Base-by-base conservation (phyloP, 2,797 vertebrate genomes). In the Dallia pectoralis region DNA sequence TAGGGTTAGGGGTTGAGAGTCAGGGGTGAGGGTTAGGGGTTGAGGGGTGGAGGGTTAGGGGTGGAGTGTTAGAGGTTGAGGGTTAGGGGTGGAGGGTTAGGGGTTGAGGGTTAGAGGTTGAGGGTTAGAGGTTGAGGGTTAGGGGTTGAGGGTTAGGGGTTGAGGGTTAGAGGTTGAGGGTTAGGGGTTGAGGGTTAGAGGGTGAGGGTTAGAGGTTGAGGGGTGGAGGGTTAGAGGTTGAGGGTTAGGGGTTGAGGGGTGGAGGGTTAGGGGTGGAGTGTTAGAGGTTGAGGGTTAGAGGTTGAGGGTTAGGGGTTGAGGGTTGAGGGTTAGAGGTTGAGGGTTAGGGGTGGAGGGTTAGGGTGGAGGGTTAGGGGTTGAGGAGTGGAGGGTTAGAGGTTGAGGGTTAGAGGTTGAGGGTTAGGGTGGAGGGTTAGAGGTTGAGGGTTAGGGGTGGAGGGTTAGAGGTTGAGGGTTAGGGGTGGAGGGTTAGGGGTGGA, bases 221-320 rank as follows among this genome's bases (percentile, higher is more conserved):
- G 51, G n/a, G 51, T 5, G 29, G 4, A 32, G 30, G 15, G 47
- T 22, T 19, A 22, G 6, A 1, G 22, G 1, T 22, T n/a, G 6
- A 25, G 53, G 22, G 53, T 15, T 15, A 1, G 62, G 0, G 19
- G 32, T 22, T 59, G 51, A 36, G 67, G 6, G 36, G 18, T n/a
- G 25, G 15, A 48, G 47, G 4, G 47, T 15, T 14, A 7, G 12
- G n/a, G n/a, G n/a, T 18, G 27, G 59, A 65, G 74, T 8, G 9
- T 29, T 49, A 16, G n/a, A n/a, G 4, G 32, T 5, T 32, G 3
- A 36, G 69, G 12, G 5, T 32, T 16, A 0, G 3, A 5, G n/a
- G 33, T 61, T n/a, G 15, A 69, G 64, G 61, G 97, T 96, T 67
- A 99, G 93, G 88, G 32, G 19, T 25, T 18, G 14, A 3, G 47